A percentile compares a stretch with the other conserved stretches of the same genome.
phyloP scores from a whole-genome alignment of 2,888 invertebrate genomes.

The Meteorus colon region DNA sequence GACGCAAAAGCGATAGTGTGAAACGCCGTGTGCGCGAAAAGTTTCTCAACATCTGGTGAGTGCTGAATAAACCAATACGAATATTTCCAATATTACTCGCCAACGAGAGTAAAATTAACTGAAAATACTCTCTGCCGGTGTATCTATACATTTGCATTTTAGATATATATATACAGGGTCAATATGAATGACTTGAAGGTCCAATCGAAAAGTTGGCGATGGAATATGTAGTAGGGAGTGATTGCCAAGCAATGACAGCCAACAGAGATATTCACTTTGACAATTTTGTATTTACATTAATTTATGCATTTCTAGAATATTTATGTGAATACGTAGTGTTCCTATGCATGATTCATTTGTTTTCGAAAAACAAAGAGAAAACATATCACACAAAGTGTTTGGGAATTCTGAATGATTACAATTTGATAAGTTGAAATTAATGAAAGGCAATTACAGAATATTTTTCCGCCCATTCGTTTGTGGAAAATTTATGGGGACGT shows the following conservation, averaged over 20 bases:
- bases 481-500: background rate
- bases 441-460: background rate
- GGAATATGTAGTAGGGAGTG: background rate
- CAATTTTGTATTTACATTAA: background rate
- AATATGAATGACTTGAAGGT: background rate
- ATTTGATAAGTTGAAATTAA: background rate
- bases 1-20: conserved; percentile 77
- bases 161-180: background rate
- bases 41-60: conserved; percentile 79
- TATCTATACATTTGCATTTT: conserved; percentile 2
- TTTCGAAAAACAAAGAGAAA: background rate
- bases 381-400: background rate
- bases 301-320: too few relatives aligned
- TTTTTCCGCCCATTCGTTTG: background rate
- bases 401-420: background rate
- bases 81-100: conserved; percentile 17
- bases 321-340: too few relatives aligned
- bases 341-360: background rate
- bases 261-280: background rate
- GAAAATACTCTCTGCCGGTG: conserved; percentile 24
- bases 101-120: conserved; percentile 30
- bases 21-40: conserved; percentile 77
- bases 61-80: conserved; percentile 44
- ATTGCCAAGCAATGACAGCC: background rate
- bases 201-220: background rate